A percentile compares a stretch with the other conserved stretches of the same genome.
These are phyloP conservation scores for Zaprionus capensis DNA, from an alignment of 1,140 invertebrate species.

Conservation along the genomic window DNA sequence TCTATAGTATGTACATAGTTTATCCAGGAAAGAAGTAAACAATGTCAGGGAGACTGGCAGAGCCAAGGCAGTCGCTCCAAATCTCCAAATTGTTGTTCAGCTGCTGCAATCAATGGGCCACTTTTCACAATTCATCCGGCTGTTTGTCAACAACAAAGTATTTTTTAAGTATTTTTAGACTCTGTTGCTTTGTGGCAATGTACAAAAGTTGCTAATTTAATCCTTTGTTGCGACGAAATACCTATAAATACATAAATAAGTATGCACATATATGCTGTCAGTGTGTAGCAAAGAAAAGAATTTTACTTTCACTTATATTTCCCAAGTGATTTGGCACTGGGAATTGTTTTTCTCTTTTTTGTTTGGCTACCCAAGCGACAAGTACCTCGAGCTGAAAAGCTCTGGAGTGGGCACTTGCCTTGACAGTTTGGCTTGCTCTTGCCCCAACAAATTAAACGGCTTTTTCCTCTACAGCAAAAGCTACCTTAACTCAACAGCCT, in stretches of 20 bases:
- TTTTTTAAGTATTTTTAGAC: neutral
- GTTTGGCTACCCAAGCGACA: slow-evolving; percentile 22
- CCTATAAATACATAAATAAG: neutral
- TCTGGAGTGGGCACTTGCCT: slow-evolving; percentile 24
- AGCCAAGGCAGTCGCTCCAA: neutral
- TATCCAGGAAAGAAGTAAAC: neutral
- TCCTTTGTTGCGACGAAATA: slow-evolving; percentile 11
- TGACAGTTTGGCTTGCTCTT: slow-evolving; percentile 17
- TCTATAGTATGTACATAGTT: neutral
- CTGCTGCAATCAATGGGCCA: neutral
- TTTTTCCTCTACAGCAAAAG: neutral
- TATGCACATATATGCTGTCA: slow-evolving; percentile 1
- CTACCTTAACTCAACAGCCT: slow-evolving; percentile 14
- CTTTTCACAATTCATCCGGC: neutral
- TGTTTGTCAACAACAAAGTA: neutral
- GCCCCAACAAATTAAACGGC: slow-evolving; percentile 25
- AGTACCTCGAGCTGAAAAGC: slow-evolving; percentile 6
- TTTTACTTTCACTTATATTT: slow-evolving; percentile 23
- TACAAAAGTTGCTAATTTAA: slow-evolving; percentile 9
- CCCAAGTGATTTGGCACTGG: slow-evolving; percentile 12
- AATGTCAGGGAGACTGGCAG: neutral
- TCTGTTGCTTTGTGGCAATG: neutral
- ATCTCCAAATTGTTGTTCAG: neutral
- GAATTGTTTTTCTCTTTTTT: slow-evolving; percentile 20
- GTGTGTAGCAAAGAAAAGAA: neutral